Conservation (phyloP, 2,113 vertebrate genomes). For the Sarotherodon lohbergeri region DNA sequence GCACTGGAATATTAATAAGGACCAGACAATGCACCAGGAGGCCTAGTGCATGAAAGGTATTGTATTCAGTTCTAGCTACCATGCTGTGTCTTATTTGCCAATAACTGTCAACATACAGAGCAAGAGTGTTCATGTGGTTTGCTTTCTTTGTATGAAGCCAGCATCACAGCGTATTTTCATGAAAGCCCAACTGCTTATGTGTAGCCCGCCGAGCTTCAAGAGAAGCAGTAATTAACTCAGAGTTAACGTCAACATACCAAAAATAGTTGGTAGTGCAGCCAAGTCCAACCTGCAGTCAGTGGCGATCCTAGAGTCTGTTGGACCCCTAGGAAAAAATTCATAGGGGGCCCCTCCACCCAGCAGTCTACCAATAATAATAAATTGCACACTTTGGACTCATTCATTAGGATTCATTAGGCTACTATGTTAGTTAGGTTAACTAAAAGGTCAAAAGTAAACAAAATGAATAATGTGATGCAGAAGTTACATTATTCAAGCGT, state of each 20-base stretch:
- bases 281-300: not conserved
- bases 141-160: not conserved
- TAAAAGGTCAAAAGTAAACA: not conserved
- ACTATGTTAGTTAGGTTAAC: not conserved
- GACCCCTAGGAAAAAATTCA: not conserved
- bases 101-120: not conserved
- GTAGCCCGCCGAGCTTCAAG: not conserved
- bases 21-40: not conserved
- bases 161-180: not conserved
- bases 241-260: not conserved
- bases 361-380: not conserved
- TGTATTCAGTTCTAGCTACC: not conserved
- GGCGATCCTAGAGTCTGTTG: not conserved
- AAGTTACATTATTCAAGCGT: not conserved
- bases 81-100: slow-evolving; percentile 13
- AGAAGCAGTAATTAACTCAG: not conserved
- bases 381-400: not conserved
- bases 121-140: not conserved
- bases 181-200: not conserved
- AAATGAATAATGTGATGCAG: not conserved
- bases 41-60: not conserved
- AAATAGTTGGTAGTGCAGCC: not conserved
- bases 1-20: not conserved
- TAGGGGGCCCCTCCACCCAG: not conserved
- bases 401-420: not conserved